Percentiles rank a stretch among this genome's conserved stretches.
phyloP scores from a whole-genome alignment of 2,888 invertebrate species.

The Oscheius sp. region DNA sequence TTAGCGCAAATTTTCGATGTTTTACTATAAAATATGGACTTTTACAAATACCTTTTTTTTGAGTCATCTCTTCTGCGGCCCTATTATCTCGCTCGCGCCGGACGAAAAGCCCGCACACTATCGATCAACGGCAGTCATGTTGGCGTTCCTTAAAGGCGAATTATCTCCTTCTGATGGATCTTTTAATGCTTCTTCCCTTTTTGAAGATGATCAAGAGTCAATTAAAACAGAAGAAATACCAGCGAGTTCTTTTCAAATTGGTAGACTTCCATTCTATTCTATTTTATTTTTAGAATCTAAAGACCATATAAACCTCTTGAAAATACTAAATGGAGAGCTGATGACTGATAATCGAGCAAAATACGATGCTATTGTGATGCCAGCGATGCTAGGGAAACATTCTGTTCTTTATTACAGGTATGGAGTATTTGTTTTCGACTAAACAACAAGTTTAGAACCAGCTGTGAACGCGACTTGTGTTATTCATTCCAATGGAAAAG shows the following conservation, averaged over 20 bases:
- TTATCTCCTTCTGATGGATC: background rate
- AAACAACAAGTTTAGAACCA: background rate
- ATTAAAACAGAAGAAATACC: background rate
- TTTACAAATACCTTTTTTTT: no score
- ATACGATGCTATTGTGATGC: background rate
- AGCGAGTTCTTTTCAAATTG: background rate
- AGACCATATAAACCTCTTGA: no score
- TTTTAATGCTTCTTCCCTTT: background rate
- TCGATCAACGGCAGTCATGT: background rate
- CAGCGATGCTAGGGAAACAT: constrained; percentile 12
- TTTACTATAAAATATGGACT: no score
- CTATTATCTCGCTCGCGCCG: background rate
- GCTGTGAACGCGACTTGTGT: background rate
- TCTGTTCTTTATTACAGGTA: constrained; percentile 13
- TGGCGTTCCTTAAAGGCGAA: background rate
- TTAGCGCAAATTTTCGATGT: no score
- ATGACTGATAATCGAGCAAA: background rate
- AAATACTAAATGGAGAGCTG: background rate
- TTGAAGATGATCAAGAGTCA: background rate
- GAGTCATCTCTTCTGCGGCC: no score
- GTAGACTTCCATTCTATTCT: no score
- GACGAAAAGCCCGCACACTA: constrained; percentile 12
- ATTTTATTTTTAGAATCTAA: no score
- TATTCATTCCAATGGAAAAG: constrained; percentile 20
- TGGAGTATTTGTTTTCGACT: background rate